phyloP scores from a whole-genome alignment of 2,888 invertebrate species.

The Apodemia mormo region DNA sequence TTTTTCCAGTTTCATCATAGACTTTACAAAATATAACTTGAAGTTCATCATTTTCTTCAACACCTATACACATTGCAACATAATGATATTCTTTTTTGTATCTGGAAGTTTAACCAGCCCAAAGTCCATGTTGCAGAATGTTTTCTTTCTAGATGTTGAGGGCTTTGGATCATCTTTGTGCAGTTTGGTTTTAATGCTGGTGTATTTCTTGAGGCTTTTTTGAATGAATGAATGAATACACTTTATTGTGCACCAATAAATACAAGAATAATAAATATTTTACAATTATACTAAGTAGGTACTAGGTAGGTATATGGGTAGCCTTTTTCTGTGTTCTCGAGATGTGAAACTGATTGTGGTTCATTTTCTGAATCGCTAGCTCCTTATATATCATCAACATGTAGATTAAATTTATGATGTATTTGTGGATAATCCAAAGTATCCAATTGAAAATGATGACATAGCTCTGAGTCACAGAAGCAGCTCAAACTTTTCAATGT shows the following conservation, averaged over 20 bases:
- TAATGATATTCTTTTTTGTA: conserved; percentile 30
- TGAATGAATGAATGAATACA: no score
- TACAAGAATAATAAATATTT: no score
- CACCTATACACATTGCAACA: conserved; percentile 29
- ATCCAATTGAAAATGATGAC: conserved; percentile 23
- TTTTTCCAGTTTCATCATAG: conserved; percentile 30
- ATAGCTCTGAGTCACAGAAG: conserved; percentile 29
- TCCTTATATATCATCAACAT: conserved; percentile 20
- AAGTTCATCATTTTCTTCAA: conserved; percentile 32
- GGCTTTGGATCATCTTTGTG: conserved; percentile 27
- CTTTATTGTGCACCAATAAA: no score
- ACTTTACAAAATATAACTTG: conserved; percentile 29
- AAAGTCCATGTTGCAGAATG: conserved; percentile 19
- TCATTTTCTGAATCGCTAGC: conserved; percentile 31
- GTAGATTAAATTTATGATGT: not conserved
- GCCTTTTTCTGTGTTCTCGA: conserved; percentile 25
- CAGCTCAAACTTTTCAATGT: conserved; percentile 30
- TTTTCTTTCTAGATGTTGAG: conserved; percentile 28
- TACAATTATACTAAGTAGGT: no score
- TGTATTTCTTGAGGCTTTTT: not conserved
- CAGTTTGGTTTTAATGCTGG: conserved; percentile 22
- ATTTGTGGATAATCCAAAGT: conserved; percentile 25
- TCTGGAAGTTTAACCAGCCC: conserved; percentile 14
- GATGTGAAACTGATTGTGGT: conserved; percentile 29
- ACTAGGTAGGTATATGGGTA: no score